Conservation (phyloP, 2,113 vertebrate species). For the Microtus pennsylvanicus region DNA sequence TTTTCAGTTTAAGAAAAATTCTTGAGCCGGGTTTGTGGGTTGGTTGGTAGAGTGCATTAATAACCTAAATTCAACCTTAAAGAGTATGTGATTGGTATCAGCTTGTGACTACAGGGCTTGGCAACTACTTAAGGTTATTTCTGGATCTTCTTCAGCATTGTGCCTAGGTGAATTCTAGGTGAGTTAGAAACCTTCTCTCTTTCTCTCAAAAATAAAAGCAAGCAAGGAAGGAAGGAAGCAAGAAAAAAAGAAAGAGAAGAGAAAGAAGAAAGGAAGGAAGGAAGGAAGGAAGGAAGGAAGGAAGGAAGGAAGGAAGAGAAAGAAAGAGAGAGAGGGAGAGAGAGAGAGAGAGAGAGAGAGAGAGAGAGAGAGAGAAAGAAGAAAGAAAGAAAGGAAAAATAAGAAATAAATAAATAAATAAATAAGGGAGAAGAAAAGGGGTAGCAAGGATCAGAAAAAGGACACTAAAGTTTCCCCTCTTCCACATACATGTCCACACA, state of each 20-base stretch:
- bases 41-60: background rate
- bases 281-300: background rate
- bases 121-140: background rate
- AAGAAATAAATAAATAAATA: too few relatives aligned
- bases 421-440: too few relatives aligned
- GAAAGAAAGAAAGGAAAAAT: too few relatives aligned
- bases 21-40: background rate
- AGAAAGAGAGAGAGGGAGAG: too few relatives aligned
- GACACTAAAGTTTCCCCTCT: background rate
- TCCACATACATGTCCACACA: background rate
- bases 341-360: too few relatives aligned
- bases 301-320: too few relatives aligned
- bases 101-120: background rate
- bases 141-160: background rate
- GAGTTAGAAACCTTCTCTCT: too few relatives aligned
- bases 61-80: background rate
- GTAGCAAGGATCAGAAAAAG: background rate
- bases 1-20: background rate
- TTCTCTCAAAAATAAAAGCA: too few relatives aligned
- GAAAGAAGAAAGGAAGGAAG: background rate
- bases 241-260: too few relatives aligned
- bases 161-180: background rate
- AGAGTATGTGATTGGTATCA: too few relatives aligned
- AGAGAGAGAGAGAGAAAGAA: too few relatives aligned
- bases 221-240: fast-evolving